Percentiles rank a stretch among this genome's conserved stretches.
These are phyloP conservation scores for Halcyon senegalensis DNA, from an alignment of 2,113 vertebrate genomes.

Conservation along the genomic window DNA sequence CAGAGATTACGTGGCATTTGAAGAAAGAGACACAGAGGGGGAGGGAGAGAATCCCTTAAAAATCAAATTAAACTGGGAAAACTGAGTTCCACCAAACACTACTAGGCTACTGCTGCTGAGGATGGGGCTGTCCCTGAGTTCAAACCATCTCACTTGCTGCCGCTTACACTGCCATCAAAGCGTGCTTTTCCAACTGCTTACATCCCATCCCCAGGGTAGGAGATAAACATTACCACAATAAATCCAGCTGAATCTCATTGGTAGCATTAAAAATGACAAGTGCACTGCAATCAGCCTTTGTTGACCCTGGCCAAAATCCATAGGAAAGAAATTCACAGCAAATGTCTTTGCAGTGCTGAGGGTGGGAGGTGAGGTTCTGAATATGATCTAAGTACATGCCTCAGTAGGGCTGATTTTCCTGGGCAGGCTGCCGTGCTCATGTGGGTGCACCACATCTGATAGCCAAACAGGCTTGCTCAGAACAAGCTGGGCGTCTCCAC, in stretches of 20 bases:
- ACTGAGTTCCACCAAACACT: neutral
- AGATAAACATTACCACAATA: neutral
- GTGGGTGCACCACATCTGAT: neutral
- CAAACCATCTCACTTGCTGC: neutral
- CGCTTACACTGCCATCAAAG: neutral
- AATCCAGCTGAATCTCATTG: neutral
- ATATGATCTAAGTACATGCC: neutral
- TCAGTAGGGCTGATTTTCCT: neutral
- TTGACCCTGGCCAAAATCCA: neutral
- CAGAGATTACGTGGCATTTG: neutral
- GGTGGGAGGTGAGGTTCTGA: neutral
- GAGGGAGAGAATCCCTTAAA: neutral
- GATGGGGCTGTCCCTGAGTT: neutral
- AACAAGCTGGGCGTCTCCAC: neutral
- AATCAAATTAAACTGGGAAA: neutral
- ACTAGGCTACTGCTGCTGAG: neutral
- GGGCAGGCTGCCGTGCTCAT: rapidly evolving
- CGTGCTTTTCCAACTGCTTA: neutral
- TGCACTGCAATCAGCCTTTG: neutral
- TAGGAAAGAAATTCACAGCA: neutral
- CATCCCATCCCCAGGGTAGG: neutral
- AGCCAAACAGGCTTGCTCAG: neutral
- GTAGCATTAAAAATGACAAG: neutral
- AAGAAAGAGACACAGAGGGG: neutral
- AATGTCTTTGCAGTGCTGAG: neutral